Base-by-base conservation (phyloP, 1,140 invertebrate species). In the Dryas iulia region DNA sequence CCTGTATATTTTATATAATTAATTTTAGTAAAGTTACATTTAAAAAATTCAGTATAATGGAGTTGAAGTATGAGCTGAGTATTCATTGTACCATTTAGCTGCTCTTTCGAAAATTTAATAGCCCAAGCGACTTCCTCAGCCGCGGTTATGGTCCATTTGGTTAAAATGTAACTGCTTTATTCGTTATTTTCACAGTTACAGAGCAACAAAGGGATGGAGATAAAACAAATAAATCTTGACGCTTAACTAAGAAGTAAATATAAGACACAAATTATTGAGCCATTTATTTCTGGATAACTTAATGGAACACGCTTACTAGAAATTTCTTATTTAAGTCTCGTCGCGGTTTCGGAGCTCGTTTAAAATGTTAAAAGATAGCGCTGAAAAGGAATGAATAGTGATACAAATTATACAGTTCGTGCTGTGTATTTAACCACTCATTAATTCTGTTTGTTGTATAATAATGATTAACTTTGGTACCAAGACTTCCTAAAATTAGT, bases 161-260 rank as follows among this genome's bases (percentile, higher is more conserved):
- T 81, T 76, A 76, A 84, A 80, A 74, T 76, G 75, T 82, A 74
- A 86, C 79, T 77, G 81, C 76, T 84, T 86, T 81, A 84, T 84
- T 81, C 73, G 69, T 76, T 72, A 77, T 78, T 84, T 78, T 62
- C 71, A 79, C 71, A 83, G 74, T 74, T 78, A 69, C 72, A 78
- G 64, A 70, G 77, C 72, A 83, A 85, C 77, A 86, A 88, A 84
- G 77, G 79, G 78, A 78, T 76, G 73, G 65, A 82, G 79, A 86
- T 84, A 82, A 82, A 82, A 81, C 79, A 84, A 84, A 86, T 80
- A 85, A 86, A 85, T 85, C 78, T 73, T 77, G 67, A 59, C 69
- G 69, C 74, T 69, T 74, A 72, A 71, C 76, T 66, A 54, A 72
- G 73, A 66, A 79, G 77, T 76, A 72, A 79, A 66, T 76, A 66